Evolutionary conservation across 2,888 invertebrate genomes (phyloP).

Genomic region (Ceramica pisi): DNA sequence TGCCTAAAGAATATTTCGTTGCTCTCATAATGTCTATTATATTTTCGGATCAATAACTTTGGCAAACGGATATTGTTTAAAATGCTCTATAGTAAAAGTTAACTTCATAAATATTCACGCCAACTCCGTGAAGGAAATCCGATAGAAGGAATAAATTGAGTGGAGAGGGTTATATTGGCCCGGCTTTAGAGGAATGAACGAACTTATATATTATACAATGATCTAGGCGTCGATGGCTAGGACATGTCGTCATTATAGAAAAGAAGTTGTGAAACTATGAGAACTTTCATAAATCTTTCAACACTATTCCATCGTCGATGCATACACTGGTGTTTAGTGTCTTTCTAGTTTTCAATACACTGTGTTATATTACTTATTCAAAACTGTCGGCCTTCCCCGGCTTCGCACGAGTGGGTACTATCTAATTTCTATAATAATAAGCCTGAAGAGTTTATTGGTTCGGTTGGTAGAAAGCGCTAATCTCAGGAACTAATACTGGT

Average conservation of each 20-base stretch:
- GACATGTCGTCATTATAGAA: constrained; percentile 6
- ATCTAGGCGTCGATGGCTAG: neutral
- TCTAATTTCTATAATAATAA: too few relatives aligned
- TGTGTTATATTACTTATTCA: too few relatives aligned
- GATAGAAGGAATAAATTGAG: constrained; percentile 83
- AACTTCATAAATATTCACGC: constrained; percentile 84
- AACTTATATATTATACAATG: constrained; percentile 12
- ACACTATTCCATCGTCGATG: neutral
- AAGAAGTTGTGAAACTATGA: constrained; percentile 3
- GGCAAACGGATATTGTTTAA: constrained; percentile 73
- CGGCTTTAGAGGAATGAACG: constrained; percentile 60
- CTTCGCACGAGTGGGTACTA: too few relatives aligned
- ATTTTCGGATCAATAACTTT: constrained; percentile 69
- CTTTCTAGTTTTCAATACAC: neutral
- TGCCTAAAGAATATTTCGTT: constrained; percentile 27
- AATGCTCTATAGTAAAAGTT: constrained; percentile 79
- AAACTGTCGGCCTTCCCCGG: too few relatives aligned
- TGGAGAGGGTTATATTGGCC: constrained; percentile 75
- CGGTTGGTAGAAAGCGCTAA: too few relatives aligned
- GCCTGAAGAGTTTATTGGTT: too few relatives aligned
- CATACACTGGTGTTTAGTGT: neutral
- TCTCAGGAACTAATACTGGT: too few relatives aligned
- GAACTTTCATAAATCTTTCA: neutral
- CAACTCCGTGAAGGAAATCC: constrained; percentile 76
- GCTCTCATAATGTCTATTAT: constrained; percentile 63